phyloP scores from a whole-genome alignment of 1,140 invertebrate genomes.

The Magallana gigas region DNA sequence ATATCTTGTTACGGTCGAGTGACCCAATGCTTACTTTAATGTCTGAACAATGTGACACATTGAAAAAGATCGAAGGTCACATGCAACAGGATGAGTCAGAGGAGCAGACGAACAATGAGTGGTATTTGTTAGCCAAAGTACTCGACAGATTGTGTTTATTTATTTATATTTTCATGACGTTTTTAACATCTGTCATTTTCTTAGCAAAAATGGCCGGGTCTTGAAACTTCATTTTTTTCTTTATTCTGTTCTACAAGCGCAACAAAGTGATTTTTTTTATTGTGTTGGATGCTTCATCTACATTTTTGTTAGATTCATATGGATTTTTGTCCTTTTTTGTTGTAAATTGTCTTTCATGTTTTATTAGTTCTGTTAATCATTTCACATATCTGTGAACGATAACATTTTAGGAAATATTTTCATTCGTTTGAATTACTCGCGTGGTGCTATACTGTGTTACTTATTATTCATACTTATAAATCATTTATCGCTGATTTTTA shows the following conservation, averaged over 20 bases:
- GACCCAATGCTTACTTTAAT: slow-evolving; percentile 37
- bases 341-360: too few species aligned
- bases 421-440: too few species aligned
- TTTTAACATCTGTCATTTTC: slow-evolving; percentile 47
- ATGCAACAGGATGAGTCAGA: slow-evolving; percentile 26
- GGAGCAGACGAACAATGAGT: slow-evolving; percentile 40
- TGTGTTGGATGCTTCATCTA: not conserved
- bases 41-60: slow-evolving; percentile 31
- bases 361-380: too few species aligned
- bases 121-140: slow-evolving; percentile 50
- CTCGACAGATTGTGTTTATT: slow-evolving; percentile 50
- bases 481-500: too few species aligned
- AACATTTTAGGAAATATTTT: not conserved
- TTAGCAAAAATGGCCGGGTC: slow-evolving; percentile 43
- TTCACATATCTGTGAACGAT: not conserved
- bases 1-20: slow-evolving; percentile 32
- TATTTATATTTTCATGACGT: slow-evolving; percentile 44
- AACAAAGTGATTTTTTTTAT: not conserved
- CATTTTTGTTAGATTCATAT: too few species aligned
- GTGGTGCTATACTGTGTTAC: too few species aligned
- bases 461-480: too few species aligned
- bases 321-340: too few species aligned
- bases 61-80: slow-evolving; percentile 37
- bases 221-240: not conserved
- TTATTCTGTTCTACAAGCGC: too few species aligned